Percentiles rank a stretch among this genome's conserved stretches.
phyloP scores from a whole-genome alignment of 2,797 vertebrate genomes.

The Setipinna tenuifilis region DNA sequence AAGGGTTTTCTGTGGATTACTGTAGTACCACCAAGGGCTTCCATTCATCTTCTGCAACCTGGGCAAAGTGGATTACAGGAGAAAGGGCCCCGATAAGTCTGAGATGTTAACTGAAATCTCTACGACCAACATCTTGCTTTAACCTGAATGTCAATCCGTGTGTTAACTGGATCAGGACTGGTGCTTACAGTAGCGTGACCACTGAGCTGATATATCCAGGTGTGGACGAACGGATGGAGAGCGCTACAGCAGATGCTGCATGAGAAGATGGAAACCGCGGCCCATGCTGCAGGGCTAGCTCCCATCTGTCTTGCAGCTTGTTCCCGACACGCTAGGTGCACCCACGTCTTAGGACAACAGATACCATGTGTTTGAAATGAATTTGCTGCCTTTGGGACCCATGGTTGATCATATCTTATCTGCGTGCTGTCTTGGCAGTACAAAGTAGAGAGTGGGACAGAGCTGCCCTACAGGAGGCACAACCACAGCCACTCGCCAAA shows the following conservation, averaged over 20 bases:
- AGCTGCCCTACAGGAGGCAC: neutral
- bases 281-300: neutral
- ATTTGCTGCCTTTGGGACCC: neutral
- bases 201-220: neutral
- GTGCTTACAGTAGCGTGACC: neutral
- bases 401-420: neutral
- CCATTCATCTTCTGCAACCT: neutral
- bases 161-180: neutral
- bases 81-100: neutral
- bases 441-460: neutral
- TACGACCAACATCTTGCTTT: neutral
- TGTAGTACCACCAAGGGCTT: neutral
- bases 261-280: neutral
- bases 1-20: neutral
- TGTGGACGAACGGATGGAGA: neutral
- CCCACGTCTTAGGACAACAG: constrained; percentile 14
- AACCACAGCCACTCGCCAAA: neutral
- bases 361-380: constrained; percentile 15
- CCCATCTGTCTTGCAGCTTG: constrained; percentile 18
- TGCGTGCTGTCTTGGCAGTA: neutral
- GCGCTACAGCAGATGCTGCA: neutral
- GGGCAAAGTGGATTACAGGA: neutral
- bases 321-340: neutral
- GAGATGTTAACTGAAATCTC: neutral
- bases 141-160: neutral